phyloP scores from a whole-genome alignment of 2,888 invertebrate species.

The Camptogramma bilineatum region DNA sequence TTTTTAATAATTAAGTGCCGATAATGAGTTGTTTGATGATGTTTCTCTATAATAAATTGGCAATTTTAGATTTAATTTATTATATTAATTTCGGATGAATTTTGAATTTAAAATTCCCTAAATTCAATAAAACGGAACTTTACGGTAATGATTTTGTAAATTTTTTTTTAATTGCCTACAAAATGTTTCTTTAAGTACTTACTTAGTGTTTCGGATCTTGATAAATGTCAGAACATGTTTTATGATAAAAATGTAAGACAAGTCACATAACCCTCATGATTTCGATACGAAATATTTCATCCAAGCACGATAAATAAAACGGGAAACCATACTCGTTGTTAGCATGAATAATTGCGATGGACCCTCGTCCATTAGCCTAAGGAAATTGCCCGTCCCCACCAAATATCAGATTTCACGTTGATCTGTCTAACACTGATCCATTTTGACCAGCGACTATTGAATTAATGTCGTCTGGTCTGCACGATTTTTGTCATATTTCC shows the following conservation, averaged over 20 bases:
- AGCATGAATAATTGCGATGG: conserved; percentile 67
- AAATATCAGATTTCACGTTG: conserved; percentile 83
- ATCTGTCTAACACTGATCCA: conserved; percentile 80
- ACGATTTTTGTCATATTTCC: conserved; percentile 80
- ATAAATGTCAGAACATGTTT: no score
- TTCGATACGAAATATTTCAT: conserved; percentile 19
- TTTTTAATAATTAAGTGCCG: conserved; percentile 37
- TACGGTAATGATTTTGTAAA: no score
- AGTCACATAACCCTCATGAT: not conserved
- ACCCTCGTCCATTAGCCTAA: conserved; percentile 78
- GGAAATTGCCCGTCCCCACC: conserved; percentile 78
- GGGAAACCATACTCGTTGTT: conserved; percentile 50
- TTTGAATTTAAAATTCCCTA: no score
- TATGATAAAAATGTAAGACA: not conserved
- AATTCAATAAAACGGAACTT: no score
- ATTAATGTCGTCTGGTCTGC: conserved; percentile 79
- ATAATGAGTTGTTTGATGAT: conserved; percentile 40
- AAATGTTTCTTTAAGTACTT: no score
- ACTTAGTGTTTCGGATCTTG: no score
- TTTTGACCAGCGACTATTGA: conserved; percentile 80
- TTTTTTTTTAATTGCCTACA: no score
- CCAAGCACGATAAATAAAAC: conserved; percentile 23
- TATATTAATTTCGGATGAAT: not conserved
- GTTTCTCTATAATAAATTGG: conserved; percentile 30
- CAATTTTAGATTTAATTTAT: conserved; percentile 12